Conservation (phyloP, 2,888 invertebrate genomes). For the Fragum sueziense region DNA sequence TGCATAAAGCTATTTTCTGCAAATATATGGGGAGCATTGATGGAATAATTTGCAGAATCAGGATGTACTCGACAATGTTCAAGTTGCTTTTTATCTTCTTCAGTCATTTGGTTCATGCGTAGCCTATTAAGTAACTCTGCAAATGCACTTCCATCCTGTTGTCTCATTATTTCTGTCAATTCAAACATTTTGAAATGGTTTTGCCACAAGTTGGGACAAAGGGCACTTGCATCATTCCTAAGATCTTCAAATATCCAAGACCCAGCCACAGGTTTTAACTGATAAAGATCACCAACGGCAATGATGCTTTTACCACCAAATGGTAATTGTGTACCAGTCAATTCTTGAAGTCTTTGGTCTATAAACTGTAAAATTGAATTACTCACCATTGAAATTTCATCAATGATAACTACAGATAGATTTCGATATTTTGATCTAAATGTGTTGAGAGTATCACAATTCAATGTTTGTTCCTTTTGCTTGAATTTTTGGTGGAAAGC, state of each 20-base stretch:
- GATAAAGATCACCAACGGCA: conserved; percentile 60
- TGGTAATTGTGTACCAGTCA: conserved; percentile 40
- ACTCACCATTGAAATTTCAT: conserved; percentile 56
- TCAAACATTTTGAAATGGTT: conserved; percentile 48
- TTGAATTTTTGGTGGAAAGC: conserved; percentile 22
- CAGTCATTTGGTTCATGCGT: conserved; percentile 31
- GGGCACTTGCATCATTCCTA: conserved; percentile 14
- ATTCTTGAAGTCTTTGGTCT: conserved; percentile 46
- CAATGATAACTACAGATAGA: conserved; percentile 47
- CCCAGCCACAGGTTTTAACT: conserved; percentile 52
- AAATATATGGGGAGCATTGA: conserved; percentile 32
- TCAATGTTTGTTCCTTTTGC: conserved; percentile 32
- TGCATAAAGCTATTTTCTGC: conserved; percentile 32
- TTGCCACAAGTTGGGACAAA: conserved; percentile 50
- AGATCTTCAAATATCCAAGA: conserved; percentile 52
- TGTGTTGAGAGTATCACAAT: conserved; percentile 41
- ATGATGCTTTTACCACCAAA: conserved; percentile 59
- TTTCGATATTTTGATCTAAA: conserved; percentile 48
- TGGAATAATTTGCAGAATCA: not conserved
- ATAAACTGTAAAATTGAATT: conserved; percentile 44
- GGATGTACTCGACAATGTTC: not conserved
- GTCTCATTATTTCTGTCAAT: conserved; percentile 48
- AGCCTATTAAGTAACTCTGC: conserved; percentile 48
- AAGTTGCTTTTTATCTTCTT: conserved; percentile 29
- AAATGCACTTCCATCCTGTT: conserved; percentile 49